Percentiles rank a stretch among this genome's conserved stretches.
phyloP scores from a whole-genome alignment of 2,113 vertebrate species.

The Oreocharis arfaki region DNA sequence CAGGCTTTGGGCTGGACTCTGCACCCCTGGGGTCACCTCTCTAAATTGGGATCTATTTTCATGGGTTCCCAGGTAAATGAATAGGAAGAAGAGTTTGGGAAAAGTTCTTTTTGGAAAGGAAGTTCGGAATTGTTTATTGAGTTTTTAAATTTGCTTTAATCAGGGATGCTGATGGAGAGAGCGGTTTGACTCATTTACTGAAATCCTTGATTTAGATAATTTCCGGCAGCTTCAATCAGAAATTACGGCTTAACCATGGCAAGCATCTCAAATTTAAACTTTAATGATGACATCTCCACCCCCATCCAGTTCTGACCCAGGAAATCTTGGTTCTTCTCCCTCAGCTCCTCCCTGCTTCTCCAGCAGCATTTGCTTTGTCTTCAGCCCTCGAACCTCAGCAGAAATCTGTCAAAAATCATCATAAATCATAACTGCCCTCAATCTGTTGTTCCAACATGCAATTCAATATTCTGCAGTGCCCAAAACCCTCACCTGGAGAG shows the following conservation, averaged over 20 bases:
- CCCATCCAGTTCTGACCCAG: neutral
- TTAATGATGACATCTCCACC: neutral
- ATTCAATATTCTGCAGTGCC: neutral
- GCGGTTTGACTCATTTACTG: neutral
- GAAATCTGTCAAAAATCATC: neutral
- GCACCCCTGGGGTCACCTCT: neutral
- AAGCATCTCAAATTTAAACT: neutral
- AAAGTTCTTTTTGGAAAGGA: neutral
- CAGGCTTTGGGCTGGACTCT: neutral
- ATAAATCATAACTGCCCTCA: neutral
- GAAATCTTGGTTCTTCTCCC: neutral
- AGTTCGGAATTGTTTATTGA: neutral
- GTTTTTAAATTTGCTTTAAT: neutral
- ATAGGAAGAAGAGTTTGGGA: neutral
- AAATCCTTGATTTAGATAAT: neutral
- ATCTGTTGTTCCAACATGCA: accelerated
- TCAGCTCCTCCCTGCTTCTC: neutral
- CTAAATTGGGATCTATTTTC: neutral
- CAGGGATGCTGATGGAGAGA: neutral
- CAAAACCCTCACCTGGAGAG: neutral
- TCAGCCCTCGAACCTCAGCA: neutral
- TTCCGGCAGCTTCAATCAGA: neutral
- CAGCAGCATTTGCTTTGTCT: neutral
- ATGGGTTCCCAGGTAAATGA: neutral
- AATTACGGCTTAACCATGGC: neutral